Evolutionary conservation across 2,113 vertebrate genomes (phyloP).

Genomic region (Numida meleagris): DNA sequence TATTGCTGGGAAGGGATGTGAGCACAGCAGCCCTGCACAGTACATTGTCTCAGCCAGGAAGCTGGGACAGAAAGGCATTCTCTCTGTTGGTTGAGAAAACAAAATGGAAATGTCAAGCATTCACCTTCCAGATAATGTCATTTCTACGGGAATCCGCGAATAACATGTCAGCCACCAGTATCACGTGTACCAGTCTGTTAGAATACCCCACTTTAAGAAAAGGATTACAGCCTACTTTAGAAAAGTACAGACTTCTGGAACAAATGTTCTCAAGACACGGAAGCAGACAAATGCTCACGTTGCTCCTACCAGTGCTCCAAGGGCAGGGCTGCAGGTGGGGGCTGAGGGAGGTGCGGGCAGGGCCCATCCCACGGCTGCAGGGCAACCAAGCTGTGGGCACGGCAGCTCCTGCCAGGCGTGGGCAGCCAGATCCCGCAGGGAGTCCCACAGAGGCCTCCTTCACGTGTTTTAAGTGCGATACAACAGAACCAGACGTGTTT

Average conservation of each 20-base stretch:
- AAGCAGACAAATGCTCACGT: rapidly evolving
- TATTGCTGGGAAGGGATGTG: conserved; percentile 68
- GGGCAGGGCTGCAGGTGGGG: background rate
- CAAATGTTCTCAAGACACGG: background rate
- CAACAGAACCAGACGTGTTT: rapidly evolving
- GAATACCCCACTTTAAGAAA: background rate
- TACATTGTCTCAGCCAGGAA: conserved; percentile 56
- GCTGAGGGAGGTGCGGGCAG: too few relatives aligned
- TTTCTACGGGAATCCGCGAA: background rate
- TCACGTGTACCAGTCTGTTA: background rate
- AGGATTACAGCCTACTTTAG: background rate
- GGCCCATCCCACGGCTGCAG: too few relatives aligned
- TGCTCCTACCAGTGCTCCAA: rapidly evolving
- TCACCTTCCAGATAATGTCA: background rate
- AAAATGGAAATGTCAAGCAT: background rate
- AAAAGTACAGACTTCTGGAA: background rate
- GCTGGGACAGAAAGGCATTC: conserved; percentile 57
- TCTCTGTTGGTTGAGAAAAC: conserved; percentile 38
- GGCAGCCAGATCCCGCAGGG: background rate
- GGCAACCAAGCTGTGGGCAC: background rate
- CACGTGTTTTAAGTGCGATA: rapidly evolving
- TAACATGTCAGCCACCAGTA: background rate
- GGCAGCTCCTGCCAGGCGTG: background rate
- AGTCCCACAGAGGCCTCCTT: background rate
- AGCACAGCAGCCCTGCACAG: background rate